Conservation (phyloP, 2,888 invertebrate species). For the Lasioglossum malachurum region DNA sequence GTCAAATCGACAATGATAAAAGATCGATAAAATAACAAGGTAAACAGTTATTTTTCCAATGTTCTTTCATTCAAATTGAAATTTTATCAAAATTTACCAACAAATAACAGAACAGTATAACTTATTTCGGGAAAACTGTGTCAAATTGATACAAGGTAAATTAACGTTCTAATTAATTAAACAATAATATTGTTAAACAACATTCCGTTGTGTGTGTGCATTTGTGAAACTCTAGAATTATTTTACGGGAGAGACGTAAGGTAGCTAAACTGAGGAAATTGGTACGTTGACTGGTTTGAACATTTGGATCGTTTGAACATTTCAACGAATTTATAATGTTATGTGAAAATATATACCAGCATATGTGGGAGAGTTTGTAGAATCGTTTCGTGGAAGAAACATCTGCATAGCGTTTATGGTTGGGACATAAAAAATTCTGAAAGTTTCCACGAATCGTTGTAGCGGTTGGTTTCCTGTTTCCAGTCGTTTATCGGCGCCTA, state of each 20-base stretch:
- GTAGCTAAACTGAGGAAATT: neutral
- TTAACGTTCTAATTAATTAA: no score
- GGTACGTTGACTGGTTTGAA: neutral
- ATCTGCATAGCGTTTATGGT: neutral
- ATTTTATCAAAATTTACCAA: no score
- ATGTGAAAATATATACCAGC: neutral
- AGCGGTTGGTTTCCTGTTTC: neutral
- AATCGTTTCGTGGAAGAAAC: neutral
- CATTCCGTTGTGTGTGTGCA: neutral
- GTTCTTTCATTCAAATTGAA: no score
- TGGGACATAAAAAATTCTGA: neutral
- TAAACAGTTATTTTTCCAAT: no score
- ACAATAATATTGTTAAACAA: neutral
- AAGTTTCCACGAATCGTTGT: neutral
- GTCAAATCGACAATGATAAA: no score
- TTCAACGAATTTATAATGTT: neutral
- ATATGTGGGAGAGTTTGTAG: neutral
- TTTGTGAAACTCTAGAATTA: neutral
- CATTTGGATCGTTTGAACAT: neutral
- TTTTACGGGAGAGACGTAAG: neutral
- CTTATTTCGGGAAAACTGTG: no score
- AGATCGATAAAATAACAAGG: no score
- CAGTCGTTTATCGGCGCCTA: neutral
- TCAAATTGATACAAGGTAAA: no score
- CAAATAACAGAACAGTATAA: no score